These are phyloP conservation scores for Orchestia grillus DNA, from an alignment of 1,140 invertebrate species.

Conservation along the genomic window DNA sequence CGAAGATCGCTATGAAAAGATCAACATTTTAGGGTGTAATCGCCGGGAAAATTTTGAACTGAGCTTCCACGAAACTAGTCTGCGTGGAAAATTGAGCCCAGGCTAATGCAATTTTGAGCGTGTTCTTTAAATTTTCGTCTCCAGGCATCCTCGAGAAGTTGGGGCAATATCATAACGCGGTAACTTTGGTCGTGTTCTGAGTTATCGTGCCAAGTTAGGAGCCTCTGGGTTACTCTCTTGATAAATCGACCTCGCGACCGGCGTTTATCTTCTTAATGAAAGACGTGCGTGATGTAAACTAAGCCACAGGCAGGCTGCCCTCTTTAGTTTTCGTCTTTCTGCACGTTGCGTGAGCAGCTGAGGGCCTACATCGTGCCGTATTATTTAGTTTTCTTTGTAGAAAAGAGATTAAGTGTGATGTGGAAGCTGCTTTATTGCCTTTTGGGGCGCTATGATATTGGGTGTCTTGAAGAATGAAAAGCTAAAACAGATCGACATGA, in stretches of 20 bases:
- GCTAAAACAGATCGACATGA: too few relatives aligned
- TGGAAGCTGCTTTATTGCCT: too few relatives aligned
- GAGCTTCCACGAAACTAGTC: background rate
- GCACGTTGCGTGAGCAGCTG: background rate
- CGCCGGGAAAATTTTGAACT: background rate
- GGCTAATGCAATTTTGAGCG: background rate
- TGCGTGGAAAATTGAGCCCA: background rate
- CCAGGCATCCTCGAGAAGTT: background rate
- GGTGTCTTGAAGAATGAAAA: too few relatives aligned
- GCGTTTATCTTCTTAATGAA: constrained; percentile 30
- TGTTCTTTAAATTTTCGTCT: constrained; percentile 10
- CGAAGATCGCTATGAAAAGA: background rate
- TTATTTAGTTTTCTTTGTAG: background rate
- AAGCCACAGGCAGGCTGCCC: background rate
- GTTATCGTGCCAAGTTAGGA: constrained; percentile 3
- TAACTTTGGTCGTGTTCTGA: constrained; percentile 6
- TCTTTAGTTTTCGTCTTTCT: background rate
- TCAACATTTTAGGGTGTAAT: background rate
- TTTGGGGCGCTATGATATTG: too few relatives aligned
- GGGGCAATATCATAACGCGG: background rate
- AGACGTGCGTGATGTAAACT: constrained; percentile 4
- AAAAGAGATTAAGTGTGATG: too few relatives aligned
- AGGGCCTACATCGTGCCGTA: background rate
- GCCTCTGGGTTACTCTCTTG: background rate
- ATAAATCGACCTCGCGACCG: constrained; percentile 3